A percentile compares a stretch with the other conserved stretches of the same genome.
Evolutionary conservation across 2,888 invertebrate species (phyloP).

Genomic region (Lasioglossum malachurum): DNA sequence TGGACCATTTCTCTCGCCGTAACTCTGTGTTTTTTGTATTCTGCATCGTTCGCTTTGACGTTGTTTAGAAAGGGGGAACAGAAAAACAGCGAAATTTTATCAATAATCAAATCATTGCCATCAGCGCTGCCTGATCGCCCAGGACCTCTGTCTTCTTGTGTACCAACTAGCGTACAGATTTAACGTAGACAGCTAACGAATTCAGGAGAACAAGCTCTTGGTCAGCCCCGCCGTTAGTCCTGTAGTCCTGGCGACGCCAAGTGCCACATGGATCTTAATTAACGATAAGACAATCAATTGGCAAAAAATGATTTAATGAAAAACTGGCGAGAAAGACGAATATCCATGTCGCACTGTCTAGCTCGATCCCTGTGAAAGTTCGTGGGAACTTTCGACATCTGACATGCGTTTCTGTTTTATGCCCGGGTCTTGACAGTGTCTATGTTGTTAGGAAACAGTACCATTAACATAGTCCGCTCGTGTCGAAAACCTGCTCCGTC

Average conservation of each 20-base stretch:
- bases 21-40: neutral
- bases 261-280: constrained; percentile 76
- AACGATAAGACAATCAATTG: neutral
- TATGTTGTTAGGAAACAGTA: constrained; percentile 64
- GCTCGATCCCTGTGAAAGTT: constrained; percentile 71
- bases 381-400: constrained; percentile 71
- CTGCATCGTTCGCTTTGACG: neutral
- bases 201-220: constrained; percentile 73
- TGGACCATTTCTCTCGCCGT: neutral
- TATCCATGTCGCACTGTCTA: constrained; percentile 74
- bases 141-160: neutral
- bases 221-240: constrained; percentile 77
- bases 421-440: constrained; percentile 70
- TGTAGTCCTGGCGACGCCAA: constrained; percentile 70
- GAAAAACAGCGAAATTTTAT: neutral
- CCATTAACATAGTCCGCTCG: constrained; percentile 57
- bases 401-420: constrained; percentile 66
- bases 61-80: neutral
- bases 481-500: constrained; percentile 61
- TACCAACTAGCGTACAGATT: neutral
- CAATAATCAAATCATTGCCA: neutral
- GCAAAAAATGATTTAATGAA: neutral
- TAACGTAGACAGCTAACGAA: neutral
- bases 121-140: neutral
- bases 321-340: neutral